Percentiles rank a stretch among this genome's conserved stretches.
phyloP scores from a whole-genome alignment of 2,888 invertebrate genomes.

The Sinohyriopsis cumingii region DNA sequence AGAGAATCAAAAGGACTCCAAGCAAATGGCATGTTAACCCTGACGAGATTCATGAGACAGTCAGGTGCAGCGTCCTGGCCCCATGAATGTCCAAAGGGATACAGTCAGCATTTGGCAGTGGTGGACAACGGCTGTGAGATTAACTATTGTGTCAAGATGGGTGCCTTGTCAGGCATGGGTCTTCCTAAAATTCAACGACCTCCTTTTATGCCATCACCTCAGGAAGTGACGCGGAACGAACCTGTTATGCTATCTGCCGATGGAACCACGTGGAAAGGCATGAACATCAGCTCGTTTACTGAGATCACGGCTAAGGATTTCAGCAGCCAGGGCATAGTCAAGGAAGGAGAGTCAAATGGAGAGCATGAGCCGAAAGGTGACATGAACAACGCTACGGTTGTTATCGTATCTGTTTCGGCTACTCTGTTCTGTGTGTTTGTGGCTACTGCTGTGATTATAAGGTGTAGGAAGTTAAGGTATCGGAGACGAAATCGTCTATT shows the following conservation, averaged over 20 bases:
- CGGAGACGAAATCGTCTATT: neutral
- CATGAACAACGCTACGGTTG: too few species aligned
- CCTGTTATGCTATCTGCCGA: slow-evolving; percentile 33
- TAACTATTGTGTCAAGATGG: slow-evolving; percentile 52
- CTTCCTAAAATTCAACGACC: slow-evolving; percentile 53
- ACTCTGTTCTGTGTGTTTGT: slow-evolving; percentile 34
- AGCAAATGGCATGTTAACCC: neutral
- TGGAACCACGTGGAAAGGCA: slow-evolving; percentile 34
- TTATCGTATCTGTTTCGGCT: slow-evolving; percentile 23
- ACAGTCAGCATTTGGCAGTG: slow-evolving; percentile 55
- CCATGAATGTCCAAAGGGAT: slow-evolving; percentile 51
- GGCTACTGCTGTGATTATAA: slow-evolving; percentile 19
- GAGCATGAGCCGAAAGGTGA: too few species aligned
- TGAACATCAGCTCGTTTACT: slow-evolving; percentile 1
- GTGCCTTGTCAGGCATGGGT: slow-evolving; percentile 43
- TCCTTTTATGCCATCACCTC: slow-evolving; percentile 49
- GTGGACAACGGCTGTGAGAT: slow-evolving; percentile 56
- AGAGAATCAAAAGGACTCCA: neutral
- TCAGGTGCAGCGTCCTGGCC: slow-evolving; percentile 43
- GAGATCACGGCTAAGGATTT: too few species aligned
- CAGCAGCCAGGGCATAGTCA: too few species aligned
- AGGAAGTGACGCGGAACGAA: slow-evolving; percentile 4
- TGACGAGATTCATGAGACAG: slow-evolving; percentile 27
- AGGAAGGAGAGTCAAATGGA: too few species aligned
- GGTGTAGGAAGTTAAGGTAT: slow-evolving; percentile 16